Evolutionary conservation across 2,113 vertebrate species (phyloP).

Genomic region (Setophaga kirtlandii): DNA sequence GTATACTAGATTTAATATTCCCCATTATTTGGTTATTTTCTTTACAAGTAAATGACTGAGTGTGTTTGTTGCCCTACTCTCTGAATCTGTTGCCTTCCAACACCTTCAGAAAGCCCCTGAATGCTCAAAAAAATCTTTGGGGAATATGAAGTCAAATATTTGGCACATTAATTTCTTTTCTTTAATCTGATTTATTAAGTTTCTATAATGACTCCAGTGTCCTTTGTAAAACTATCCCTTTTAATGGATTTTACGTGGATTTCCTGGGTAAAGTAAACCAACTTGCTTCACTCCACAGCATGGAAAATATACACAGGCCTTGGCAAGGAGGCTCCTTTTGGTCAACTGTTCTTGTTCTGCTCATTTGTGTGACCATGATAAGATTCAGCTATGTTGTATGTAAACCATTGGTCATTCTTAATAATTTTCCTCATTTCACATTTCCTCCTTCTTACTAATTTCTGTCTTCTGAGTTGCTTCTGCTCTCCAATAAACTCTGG

Average conservation of each 20-base stretch:
- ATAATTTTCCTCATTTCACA: not conserved
- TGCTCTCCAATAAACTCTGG: not conserved
- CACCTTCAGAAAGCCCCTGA: not conserved
- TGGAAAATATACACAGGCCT: not conserved
- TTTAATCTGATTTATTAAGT: not conserved
- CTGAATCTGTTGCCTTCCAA: not conserved
- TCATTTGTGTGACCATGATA: not conserved
- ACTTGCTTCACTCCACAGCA: not conserved
- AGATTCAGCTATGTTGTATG: not conserved
- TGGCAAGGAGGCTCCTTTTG: not conserved
- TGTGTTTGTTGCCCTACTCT: not conserved
- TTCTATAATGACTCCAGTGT: accelerated
- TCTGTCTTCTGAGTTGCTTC: not conserved
- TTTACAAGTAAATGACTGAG: not conserved
- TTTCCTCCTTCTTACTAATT: not conserved
- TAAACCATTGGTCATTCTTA: not conserved
- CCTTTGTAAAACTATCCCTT: not conserved
- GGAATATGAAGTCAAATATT: not conserved
- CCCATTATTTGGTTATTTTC: accelerated
- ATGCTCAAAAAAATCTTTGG: not conserved
- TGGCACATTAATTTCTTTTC: not conserved
- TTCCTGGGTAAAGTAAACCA: not conserved
- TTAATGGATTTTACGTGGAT: not conserved
- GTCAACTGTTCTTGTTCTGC: not conserved
- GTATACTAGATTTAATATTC: not conserved